phyloP scores from a whole-genome alignment of 2,888 invertebrate genomes.

The Melanchra persicariae region DNA sequence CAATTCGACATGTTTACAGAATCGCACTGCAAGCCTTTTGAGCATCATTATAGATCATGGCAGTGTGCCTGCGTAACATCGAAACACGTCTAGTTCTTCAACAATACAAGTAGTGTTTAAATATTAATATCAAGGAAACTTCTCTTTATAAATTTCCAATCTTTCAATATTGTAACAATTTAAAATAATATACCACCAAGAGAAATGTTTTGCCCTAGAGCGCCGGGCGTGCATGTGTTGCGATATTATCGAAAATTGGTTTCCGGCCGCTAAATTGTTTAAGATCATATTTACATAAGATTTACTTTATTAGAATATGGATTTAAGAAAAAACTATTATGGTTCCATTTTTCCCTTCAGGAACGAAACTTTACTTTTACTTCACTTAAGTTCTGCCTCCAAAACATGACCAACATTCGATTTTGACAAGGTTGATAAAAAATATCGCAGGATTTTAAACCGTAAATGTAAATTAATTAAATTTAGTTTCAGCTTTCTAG shows the following conservation, averaged over 20 bases:
- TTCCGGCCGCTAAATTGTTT: conserved; percentile 30
- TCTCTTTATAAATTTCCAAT: not conserved
- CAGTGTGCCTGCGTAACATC: too few species aligned
- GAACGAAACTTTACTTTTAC: too few species aligned
- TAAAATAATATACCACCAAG: conserved; percentile 21
- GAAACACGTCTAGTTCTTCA: too few species aligned
- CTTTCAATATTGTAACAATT: too few species aligned
- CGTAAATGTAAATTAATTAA: not conserved
- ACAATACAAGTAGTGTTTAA: too few species aligned
- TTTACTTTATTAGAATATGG: not conserved
- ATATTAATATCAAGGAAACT: not conserved
- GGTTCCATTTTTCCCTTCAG: too few species aligned
- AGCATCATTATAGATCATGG: too few species aligned
- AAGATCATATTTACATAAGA: conserved; percentile 6
- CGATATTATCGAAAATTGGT: conserved; percentile 17
- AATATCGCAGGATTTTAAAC: not conserved
- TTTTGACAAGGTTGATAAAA: too few species aligned
- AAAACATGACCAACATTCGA: too few species aligned
- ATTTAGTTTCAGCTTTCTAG: not conserved
- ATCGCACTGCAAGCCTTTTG: too few species aligned
- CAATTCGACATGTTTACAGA: too few species aligned
- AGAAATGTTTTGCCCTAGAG: conserved; percentile 30
- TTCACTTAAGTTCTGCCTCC: too few species aligned
- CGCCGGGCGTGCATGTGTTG: conserved; percentile 36
- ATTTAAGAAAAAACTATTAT: not conserved